Evolutionary conservation across 1,140 invertebrate genomes (phyloP), one percentile per base, ranked within the genome.

Genomic region (Melipona quadrifasciata): DNA sequence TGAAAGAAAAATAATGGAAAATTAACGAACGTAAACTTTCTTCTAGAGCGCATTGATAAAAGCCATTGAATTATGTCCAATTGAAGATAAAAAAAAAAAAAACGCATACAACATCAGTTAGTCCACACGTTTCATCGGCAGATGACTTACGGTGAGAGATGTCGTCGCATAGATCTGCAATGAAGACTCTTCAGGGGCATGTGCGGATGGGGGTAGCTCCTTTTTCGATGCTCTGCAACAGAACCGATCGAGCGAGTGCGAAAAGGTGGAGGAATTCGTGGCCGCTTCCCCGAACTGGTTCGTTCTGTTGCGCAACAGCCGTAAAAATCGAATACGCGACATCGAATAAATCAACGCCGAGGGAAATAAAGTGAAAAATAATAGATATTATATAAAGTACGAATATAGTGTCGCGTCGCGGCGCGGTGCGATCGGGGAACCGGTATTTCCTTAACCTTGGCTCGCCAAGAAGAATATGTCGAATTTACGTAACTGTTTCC

Each of bases 141-240:
- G 39, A n/a, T 61, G 3, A 94, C 93, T 94, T 90, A 94, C 92
- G 93, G 91, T 92, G 93, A 95, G 87, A 94, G 91, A 88, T 94
- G 95, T 89, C 93, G 93, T 92, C 93, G 91, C 95, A 94, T 94
- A 91, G 94, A 95, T 91, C 93, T 94, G 31, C 93, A 95, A 86
- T 94, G 95, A 80, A 95, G 87, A 78, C 93, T 94, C 90, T 96
- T 96, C 87, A 97, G 89, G 24, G 96, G 96, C 88, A 95, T 95
- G 89, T 97, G 96, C 80, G 96, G 96, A 91, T 96, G 96, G 8
- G 96, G 96, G 88, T 96, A 97, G 89, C 96, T 96, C 91, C 95
- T 95, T 90, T 96, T 95, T 39, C 96, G 94, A 90, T 97, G 96
- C 92, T 96, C 96, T 97, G 92, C 21, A 94, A 93, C 53, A 87